A percentile compares a stretch with the other conserved stretches of the same genome.
Conservation (phyloP, 2,113 vertebrate species). For the Leucosticte australis region DNA sequence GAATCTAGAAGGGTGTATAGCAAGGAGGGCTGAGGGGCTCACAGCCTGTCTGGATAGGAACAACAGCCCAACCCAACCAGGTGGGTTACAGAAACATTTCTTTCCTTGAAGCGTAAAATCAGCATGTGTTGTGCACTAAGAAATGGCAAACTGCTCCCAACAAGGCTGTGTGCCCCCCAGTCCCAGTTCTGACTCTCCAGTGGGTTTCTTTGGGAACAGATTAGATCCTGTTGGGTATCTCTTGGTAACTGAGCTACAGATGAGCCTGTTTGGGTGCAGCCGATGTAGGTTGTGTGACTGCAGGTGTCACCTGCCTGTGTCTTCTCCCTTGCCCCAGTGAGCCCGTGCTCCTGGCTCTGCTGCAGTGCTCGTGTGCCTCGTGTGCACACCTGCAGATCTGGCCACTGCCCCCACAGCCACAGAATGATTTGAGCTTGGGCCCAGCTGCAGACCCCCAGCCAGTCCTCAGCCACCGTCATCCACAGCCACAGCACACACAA, state of each 20-base stretch:
- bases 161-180: neutral
- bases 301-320: neutral
- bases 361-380: fast-evolving
- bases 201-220: neutral
- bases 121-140: neutral
- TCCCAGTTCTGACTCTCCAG: neutral
- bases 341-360: neutral
- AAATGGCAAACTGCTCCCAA: neutral
- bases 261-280: neutral
- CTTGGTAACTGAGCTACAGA: neutral
- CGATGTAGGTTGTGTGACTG: fast-evolving
- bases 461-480: neutral
- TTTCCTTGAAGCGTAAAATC: neutral
- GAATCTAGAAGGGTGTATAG: neutral
- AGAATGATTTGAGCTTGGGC: neutral
- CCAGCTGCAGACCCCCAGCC: neutral
- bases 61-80: neutral
- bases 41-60: neutral
- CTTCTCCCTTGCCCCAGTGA: neutral
- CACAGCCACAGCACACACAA: neutral
- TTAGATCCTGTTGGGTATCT: neutral
- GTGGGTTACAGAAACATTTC: neutral
- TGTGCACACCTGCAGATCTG: neutral
- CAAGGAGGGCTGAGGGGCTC: neutral
- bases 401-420: neutral